These are phyloP conservation scores for Eulemur coronatus DNA, from an alignment of 2,797 vertebrate genomes.

Conservation along the genomic window DNA sequence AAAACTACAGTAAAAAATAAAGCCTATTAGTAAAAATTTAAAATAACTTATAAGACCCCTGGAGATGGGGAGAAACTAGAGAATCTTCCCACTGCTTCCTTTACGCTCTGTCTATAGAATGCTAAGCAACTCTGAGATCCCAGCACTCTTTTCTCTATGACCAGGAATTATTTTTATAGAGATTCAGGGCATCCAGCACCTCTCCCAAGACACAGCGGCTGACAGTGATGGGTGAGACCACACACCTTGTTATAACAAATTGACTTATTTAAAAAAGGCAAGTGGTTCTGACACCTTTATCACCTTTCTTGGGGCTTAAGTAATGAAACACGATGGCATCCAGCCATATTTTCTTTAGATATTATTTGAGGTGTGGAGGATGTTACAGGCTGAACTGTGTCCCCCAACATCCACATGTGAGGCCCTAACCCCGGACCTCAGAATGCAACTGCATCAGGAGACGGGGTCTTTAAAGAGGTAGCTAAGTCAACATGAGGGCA, in stretches of 20 bases:
- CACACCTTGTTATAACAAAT: neutral
- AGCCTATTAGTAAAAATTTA: neutral
- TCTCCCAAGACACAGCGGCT: neutral
- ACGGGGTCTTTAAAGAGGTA: neutral
- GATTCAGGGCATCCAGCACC: neutral
- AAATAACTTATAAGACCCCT: neutral
- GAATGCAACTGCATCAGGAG: neutral
- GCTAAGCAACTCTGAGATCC: no score
- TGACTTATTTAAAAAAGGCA: neutral
- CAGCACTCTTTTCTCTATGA: neutral
- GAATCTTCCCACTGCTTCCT: neutral
- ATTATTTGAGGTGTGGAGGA: neutral
- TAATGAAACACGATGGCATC: neutral
- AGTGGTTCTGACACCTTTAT: neutral
- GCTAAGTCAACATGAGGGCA: neutral
- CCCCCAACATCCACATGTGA: neutral
- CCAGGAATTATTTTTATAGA: neutral
- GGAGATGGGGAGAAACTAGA: neutral
- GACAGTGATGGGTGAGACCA: neutral
- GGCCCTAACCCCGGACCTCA: no score
- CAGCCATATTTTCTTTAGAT: neutral
- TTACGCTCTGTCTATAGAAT: neutral
- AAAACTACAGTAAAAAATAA: neutral
- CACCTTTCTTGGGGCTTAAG: neutral
- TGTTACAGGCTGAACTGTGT: neutral